Conservation (phyloP, 2,888 invertebrate genomes). For the Hemaris fuciformis region DNA sequence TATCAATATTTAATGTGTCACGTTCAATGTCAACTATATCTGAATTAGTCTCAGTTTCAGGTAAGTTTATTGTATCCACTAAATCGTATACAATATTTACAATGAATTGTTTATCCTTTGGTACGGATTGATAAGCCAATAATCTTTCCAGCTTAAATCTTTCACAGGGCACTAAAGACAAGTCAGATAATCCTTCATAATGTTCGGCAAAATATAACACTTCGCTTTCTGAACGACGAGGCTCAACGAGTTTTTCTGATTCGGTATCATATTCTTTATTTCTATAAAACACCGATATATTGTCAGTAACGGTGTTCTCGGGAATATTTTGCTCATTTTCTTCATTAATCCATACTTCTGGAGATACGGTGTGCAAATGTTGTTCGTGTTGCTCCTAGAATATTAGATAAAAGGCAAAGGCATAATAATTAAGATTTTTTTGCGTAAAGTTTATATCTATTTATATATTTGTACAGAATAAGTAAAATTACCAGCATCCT, state of each 20-base stretch:
- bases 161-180: slow-evolving; percentile 48
- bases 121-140: slow-evolving; percentile 27
- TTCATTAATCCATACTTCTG: slow-evolving; percentile 31
- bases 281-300: slow-evolving; percentile 13
- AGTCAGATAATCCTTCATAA: slow-evolving; percentile 31
- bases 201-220: slow-evolving; percentile 30
- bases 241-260: slow-evolving; percentile 5
- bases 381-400: slow-evolving; percentile 57
- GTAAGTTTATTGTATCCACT: slow-evolving; percentile 33
- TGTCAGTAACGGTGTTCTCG: slow-evolving; percentile 3
- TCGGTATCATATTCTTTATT: not conserved
- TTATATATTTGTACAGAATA: not conserved
- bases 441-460: not conserved
- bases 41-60: not conserved
- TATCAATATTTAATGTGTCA: slow-evolving; percentile 12
- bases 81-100: slow-evolving; percentile 46
- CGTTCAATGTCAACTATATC: not conserved
- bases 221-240: slow-evolving; percentile 18
- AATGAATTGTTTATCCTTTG: slow-evolving; percentile 46
- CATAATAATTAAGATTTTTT: too few species aligned
- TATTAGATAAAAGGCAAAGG: not conserved
- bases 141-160: slow-evolving; percentile 33
- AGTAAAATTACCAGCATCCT: slow-evolving; percentile 53
- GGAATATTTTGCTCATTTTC: slow-evolving; percentile 16
- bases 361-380: slow-evolving; percentile 57